These are phyloP conservation scores for Drosophila varians DNA, from an alignment of 1,140 invertebrate genomes.

Conservation along the genomic window DNA sequence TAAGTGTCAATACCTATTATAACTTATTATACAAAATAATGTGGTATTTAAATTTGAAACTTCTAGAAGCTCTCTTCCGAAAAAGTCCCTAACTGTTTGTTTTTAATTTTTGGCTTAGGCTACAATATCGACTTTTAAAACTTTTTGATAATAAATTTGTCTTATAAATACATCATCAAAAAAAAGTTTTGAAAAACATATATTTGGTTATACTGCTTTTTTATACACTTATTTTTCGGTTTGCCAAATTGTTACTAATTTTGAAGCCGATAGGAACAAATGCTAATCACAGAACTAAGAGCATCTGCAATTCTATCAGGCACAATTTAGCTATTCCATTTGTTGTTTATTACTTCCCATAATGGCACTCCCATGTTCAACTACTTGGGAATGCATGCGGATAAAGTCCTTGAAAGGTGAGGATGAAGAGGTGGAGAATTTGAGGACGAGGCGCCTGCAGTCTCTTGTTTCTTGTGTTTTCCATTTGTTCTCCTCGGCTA, in stretches of 20 bases:
- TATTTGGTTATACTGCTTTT: no score
- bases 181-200: no score
- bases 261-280: background rate
- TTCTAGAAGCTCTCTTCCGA: no score
- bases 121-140: no score
- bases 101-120: no score
- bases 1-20: no score
- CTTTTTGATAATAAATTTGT: no score
- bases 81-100: no score
- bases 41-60: no score
- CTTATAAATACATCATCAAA: no score
- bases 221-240: background rate
- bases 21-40: no score
- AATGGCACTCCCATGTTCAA: conserved; percentile 47
- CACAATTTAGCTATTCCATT: conserved; percentile 38
- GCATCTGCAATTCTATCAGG: conserved; percentile 24
- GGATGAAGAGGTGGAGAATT: background rate
- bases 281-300: conserved; percentile 15
- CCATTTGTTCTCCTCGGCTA: conserved; percentile 5
- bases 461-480: conserved; percentile 9
- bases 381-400: conserved; percentile 44
- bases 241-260: background rate
- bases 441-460: conserved; percentile 1
- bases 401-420: conserved; percentile 38
- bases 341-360: conserved; percentile 54